Percentiles rank a stretch among this genome's conserved stretches.
Evolutionary conservation across 2,113 vertebrate genomes (phyloP).

Genomic region (Tiliqua scincoides): DNA sequence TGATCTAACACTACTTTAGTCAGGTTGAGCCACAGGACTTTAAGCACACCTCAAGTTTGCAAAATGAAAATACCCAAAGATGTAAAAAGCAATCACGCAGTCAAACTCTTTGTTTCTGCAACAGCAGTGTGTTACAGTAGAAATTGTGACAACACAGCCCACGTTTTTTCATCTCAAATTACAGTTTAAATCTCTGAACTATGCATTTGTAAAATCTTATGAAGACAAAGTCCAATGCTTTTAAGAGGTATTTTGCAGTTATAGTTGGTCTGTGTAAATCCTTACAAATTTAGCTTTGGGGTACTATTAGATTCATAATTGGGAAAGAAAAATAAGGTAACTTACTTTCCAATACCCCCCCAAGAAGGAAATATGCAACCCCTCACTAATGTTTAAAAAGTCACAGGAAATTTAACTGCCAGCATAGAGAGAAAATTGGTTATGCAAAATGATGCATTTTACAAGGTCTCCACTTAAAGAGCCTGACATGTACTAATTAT

Average conservation of each 20-base stretch:
- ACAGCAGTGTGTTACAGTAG: slow-evolving; percentile 52
- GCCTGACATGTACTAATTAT: not conserved
- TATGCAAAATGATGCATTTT: slow-evolving; percentile 22
- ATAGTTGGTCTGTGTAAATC: slow-evolving; percentile 64
- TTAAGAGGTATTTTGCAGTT: slow-evolving; percentile 76
- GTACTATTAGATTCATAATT: slow-evolving; percentile 46
- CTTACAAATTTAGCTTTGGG: slow-evolving; percentile 65
- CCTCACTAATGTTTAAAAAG: not conserved
- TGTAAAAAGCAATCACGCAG: slow-evolving; percentile 70
- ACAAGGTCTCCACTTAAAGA: not conserved
- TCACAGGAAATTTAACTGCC: not conserved
- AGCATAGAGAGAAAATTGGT: not conserved
- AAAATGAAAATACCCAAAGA: slow-evolving; percentile 64
- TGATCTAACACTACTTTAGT: slow-evolving; percentile 61
- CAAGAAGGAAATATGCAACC: not conserved
- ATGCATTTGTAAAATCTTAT: slow-evolving; percentile 63
- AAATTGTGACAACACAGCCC: slow-evolving; percentile 59
- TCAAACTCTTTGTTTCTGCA: slow-evolving; percentile 61
- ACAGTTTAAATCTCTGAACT: slow-evolving; percentile 56
- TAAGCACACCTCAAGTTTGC: slow-evolving; percentile 55
- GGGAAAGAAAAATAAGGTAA: slow-evolving; percentile 49
- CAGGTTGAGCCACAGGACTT: slow-evolving; percentile 68
- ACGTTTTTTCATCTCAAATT: slow-evolving; percentile 67
- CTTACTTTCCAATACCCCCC: slow-evolving; percentile 8
- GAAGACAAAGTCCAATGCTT: slow-evolving; percentile 76